These are phyloP conservation scores for Characodon lateralis DNA, from an alignment of 2,797 vertebrate genomes.

Conservation along the genomic window DNA sequence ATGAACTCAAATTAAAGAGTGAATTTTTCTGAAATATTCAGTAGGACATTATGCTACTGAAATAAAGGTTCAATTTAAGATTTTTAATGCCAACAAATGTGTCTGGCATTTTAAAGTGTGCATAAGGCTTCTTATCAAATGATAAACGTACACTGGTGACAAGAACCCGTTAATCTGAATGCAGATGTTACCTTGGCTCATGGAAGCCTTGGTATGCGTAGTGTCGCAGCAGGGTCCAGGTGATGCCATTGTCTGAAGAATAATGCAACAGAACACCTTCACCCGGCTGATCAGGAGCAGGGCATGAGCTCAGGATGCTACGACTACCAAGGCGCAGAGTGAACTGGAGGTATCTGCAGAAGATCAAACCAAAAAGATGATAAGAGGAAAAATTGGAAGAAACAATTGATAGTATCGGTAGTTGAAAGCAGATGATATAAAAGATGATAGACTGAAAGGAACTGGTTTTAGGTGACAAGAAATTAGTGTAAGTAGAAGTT, in stretches of 20 bases:
- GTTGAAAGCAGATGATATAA: slow-evolving; percentile 7
- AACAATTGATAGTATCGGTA: background rate
- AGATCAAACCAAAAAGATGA: background rate
- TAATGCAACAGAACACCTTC: slow-evolving; percentile 96
- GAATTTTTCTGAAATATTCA: background rate
- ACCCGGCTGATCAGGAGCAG: slow-evolving; percentile 93
- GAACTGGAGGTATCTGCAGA: slow-evolving; percentile 93
- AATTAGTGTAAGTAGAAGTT: background rate
- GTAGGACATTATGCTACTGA: background rate
- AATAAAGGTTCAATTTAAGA: background rate
- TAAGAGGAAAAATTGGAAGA: background rate
- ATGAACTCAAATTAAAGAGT: background rate
- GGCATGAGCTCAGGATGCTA: slow-evolving; percentile 94
- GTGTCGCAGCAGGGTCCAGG: slow-evolving; percentile 97
- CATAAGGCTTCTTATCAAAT: slow-evolving; percentile 5
- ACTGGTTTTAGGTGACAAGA: slow-evolving; percentile 60
- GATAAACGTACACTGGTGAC: background rate
- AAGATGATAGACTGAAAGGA: slow-evolving; percentile 19
- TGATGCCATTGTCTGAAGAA: slow-evolving; percentile 96
- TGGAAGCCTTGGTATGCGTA: slow-evolving; percentile 96
- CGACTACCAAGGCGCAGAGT: slow-evolving; percentile 94
- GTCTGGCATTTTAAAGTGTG: background rate
- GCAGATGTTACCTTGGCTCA: slow-evolving; percentile 88
- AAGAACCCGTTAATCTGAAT: slow-evolving; percentile 3
- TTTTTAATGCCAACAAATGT: too few relatives aligned